A percentile compares a stretch with the other conserved stretches of the same genome.
These are phyloP conservation scores for Xylocampa areola DNA, from an alignment of 2,888 invertebrate genomes.

Conservation along the genomic window DNA sequence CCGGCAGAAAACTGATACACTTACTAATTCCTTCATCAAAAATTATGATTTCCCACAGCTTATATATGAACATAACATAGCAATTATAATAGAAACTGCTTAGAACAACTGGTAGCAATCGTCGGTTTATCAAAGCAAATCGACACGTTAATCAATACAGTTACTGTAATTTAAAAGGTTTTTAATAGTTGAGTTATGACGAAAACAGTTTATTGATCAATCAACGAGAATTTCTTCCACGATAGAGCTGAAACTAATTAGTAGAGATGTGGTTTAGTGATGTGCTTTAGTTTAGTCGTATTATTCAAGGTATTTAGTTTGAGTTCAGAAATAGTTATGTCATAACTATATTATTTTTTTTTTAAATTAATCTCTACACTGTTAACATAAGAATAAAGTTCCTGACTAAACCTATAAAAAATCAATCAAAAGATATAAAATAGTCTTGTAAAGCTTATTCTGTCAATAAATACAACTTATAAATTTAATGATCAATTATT, in stretches of 20 bases:
- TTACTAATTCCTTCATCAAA: conserved; percentile 10
- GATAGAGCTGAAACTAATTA: conserved; percentile 65
- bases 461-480: too few species aligned
- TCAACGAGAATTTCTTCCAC: conserved; percentile 68
- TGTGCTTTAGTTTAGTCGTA: conserved; percentile 16
- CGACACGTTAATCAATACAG: conserved; percentile 51
- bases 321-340: too few species aligned
- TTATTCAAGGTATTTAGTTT: conserved; percentile 1
- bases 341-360: too few species aligned
- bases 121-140: conserved; percentile 52
- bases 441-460: too few species aligned
- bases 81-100: conserved; percentile 46
- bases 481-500: too few species aligned
- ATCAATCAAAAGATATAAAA: too few species aligned
- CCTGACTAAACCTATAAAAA: too few species aligned
- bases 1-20: conserved; percentile 1
- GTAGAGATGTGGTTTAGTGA: conserved; percentile 46
- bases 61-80: conserved; percentile 27
- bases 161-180: conserved; percentile 65
- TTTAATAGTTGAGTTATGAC: conserved; percentile 67
- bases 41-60: conserved; percentile 36
- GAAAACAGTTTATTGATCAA: conserved; percentile 73
- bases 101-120: conserved; percentile 42
- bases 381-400: too few species aligned
- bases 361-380: too few species aligned